Percentiles rank a stretch among this genome's conserved stretches.
Evolutionary conservation across 1,140 invertebrate species (phyloP).

Genomic region (Muscidifurax raptorellus): DNA sequence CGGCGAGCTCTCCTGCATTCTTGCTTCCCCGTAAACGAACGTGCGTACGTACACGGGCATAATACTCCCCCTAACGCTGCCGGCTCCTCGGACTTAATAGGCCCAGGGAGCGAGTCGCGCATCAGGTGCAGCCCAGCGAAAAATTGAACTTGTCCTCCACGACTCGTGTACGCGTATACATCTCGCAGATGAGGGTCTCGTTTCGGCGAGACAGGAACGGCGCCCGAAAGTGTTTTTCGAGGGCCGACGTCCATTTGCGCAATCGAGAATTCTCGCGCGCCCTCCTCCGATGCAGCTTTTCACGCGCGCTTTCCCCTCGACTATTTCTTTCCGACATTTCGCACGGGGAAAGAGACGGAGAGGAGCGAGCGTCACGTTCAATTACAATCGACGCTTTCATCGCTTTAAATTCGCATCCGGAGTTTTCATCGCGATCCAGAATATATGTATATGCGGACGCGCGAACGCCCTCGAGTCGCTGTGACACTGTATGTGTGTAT

Average conservation of each 20-base stretch:
- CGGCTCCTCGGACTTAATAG: conserved; percentile 39
- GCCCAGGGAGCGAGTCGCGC: conserved; percentile 55
- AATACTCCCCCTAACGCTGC: background rate
- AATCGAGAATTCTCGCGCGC: background rate
- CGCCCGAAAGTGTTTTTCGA: conserved; percentile 17
- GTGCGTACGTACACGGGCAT: conserved; percentile 1
- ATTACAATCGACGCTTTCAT: conserved; percentile 66
- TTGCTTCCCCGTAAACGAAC: background rate
- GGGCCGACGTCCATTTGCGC: conserved; percentile 55
- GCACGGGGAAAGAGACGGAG: background rate
- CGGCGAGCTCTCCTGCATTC: conserved; percentile 22
- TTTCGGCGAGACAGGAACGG: background rate
- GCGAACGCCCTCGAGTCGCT: conserved; percentile 52
- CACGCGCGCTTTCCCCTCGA: background rate
- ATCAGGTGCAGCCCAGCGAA: conserved; percentile 67
- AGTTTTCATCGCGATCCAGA: conserved; percentile 65
- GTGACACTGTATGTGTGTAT: too few relatives aligned
- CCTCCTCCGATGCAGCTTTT: too few relatives aligned
- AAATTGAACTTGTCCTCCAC: conserved; percentile 61
- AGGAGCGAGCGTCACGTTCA: conserved; percentile 59
- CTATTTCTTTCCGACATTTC: conserved; percentile 2
- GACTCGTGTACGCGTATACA: too few relatives aligned
- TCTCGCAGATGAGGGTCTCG: too few relatives aligned
- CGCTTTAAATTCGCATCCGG: conserved; percentile 63
- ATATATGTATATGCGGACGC: too few relatives aligned